Conservation (phyloP, 2,113 vertebrate genomes). For the Thymallus thymallus region DNA sequence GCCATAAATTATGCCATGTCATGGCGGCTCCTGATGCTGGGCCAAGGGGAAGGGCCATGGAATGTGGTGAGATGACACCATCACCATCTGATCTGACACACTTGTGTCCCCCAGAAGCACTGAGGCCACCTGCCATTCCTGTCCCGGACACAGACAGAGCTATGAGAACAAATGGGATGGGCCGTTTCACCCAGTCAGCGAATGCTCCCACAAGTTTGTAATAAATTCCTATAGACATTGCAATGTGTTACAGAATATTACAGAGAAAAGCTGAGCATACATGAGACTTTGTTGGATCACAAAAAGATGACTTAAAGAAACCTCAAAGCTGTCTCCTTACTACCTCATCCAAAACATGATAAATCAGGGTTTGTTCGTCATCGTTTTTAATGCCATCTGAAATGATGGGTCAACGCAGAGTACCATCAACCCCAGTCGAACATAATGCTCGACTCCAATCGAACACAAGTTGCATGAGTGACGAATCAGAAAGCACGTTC, state of each 20-base stretch:
- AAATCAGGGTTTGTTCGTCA: no score
- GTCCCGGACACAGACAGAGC: not conserved
- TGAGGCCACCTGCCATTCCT: conserved; percentile 6
- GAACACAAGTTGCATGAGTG: not conserved
- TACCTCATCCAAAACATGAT: no score
- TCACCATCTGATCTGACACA: conserved; percentile 8
- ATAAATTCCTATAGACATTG: not conserved
- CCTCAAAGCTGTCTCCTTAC: no score
- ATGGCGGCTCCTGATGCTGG: not conserved
- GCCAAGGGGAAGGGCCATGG: not conserved
- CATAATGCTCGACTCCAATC: not conserved
- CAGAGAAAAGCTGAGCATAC: no score
- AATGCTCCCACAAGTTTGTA: not conserved
- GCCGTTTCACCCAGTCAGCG: not conserved
- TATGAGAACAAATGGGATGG: not conserved
- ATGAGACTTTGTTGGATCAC: no score
- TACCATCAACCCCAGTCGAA: no score
- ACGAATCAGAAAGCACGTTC: not conserved
- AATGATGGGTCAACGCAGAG: not conserved
- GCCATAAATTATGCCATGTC: not conserved
- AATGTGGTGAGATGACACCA: not conserved
- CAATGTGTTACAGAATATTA: not conserved
- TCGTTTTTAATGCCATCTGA: not conserved
- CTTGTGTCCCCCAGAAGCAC: not conserved
- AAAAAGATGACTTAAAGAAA: no score